Evolutionary conservation across 1,140 invertebrate genomes (phyloP), one percentile per base, ranked within the genome.

Genomic region (Bombus impatiens): DNA sequence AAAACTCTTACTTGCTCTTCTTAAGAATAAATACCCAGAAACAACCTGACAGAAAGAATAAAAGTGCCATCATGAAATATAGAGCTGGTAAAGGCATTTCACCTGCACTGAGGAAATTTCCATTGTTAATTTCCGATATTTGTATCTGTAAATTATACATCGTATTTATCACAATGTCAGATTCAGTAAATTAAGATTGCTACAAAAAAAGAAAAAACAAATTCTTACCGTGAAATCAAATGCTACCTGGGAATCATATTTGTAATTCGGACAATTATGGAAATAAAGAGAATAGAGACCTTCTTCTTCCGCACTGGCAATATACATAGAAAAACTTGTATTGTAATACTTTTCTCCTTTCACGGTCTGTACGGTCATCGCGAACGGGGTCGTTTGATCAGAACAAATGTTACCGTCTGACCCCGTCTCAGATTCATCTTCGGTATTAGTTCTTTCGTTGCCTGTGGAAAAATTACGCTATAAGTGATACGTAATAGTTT

Each of bases 211-310:
- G 8, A 12, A n/a, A 59, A 25, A 8, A 18, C 6, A 3, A 6
- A 1, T 82, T 94, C 95, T 96, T 95, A 98, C 97, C 90, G 96
- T 96, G 90, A 97, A 96, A 93, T 97, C 96, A 53, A 97, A 94
- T 47, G 95, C 86, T 18, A 96, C 94, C 22, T 92, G 89, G 3
- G 92, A 88, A 10, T 96, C 91, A 65, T 96, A 95, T 44, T 94
- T 91, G 87, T 97, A 97, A 93, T 97, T 98, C 12, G 97, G 97
- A 95, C 99, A 99, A 94, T 98, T 99, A 94, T 99, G 98, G 93
- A 99, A 99, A 92, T 98, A 99, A 25, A 99, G 95, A 95, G 98
- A 99, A 94, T 99, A 99, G 1, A 99, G 95, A 6, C 99, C 99
- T 95, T 99, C 97, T 92, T 99, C 98, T 68, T 97, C 96, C 67